A percentile compares a stretch with the other conserved stretches of the same genome.
Evolutionary conservation across 2,797 vertebrate species (phyloP).

Genomic region (Corythornis leucogaster): DNA sequence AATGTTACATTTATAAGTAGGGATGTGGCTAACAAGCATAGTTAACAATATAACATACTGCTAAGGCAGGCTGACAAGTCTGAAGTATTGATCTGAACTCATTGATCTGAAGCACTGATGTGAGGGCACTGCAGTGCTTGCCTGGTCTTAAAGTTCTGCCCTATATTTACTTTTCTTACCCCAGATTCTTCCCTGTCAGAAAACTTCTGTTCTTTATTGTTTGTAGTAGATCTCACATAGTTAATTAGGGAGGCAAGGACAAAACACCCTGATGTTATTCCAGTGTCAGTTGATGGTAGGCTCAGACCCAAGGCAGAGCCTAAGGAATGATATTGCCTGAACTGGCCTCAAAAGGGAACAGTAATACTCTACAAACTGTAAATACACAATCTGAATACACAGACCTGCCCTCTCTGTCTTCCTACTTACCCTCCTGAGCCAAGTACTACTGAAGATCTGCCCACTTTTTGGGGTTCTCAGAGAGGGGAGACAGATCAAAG

Average conservation of each 20-base stretch:
- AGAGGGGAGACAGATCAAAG: background rate
- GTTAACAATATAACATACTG: background rate
- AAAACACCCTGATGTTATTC: background rate
- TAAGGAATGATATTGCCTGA: background rate
- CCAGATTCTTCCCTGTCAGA: background rate
- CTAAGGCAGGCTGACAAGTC: background rate
- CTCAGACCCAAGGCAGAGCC: background rate
- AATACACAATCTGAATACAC: background rate
- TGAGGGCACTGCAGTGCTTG: background rate
- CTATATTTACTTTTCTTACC: background rate
- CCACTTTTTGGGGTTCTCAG: background rate
- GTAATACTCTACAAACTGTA: background rate
- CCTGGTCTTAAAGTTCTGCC: background rate
- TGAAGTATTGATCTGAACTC: background rate
- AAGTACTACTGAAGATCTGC: background rate
- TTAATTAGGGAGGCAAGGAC: background rate
- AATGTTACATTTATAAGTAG: background rate
- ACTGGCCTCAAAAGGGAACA: background rate
- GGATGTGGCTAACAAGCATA: rapidly evolving
- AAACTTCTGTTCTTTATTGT: background rate
- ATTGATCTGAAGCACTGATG: background rate
- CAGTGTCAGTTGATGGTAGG: background rate
- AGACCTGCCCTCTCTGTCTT: background rate
- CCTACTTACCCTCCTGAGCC: background rate
- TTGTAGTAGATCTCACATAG: background rate